Percentiles rank a stretch among this genome's conserved stretches.
Evolutionary conservation across 2,888 invertebrate genomes (phyloP).

Genomic region (Eurois occulta): DNA sequence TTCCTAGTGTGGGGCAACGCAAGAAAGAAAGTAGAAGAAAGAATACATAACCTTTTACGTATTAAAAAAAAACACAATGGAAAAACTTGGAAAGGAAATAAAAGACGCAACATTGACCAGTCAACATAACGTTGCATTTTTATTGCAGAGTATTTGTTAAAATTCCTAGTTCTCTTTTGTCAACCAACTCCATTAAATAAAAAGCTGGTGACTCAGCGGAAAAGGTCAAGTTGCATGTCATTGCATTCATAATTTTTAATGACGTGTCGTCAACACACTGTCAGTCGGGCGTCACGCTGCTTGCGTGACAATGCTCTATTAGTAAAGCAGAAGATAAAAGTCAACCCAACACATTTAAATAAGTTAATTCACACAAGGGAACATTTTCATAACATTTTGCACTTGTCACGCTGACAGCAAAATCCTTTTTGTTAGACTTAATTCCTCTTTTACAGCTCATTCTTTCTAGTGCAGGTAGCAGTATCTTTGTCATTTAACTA

Average conservation of each 20-base stretch:
- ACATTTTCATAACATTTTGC: conserved; percentile 9
- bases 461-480: neutral
- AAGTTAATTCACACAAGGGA: conserved; percentile 3
- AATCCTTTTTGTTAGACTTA: neutral
- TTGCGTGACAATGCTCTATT: conserved; percentile 36
- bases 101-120: neutral
- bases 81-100: neutral
- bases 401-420: neutral
- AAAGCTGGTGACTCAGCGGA: conserved; percentile 11
- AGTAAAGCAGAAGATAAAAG: neutral
- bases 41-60: too few relatives aligned
- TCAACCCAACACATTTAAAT: conserved; percentile 23
- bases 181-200: neutral
- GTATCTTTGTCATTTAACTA: neutral
- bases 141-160: neutral
- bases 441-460: neutral
- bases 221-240: conserved; percentile 18
- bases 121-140: too few relatives aligned
- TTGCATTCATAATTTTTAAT: conserved; percentile 1
- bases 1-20: too few relatives aligned
- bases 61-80: too few relatives aligned
- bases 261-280: conserved; percentile 20
- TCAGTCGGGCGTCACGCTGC: conserved; percentile 26
- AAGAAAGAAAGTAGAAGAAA: too few relatives aligned
- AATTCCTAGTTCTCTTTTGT: neutral